Percentiles rank a stretch among this genome's conserved stretches.
Conservation (phyloP, 2,113 vertebrate species). For the Choloepus hoffmanni region DNA sequence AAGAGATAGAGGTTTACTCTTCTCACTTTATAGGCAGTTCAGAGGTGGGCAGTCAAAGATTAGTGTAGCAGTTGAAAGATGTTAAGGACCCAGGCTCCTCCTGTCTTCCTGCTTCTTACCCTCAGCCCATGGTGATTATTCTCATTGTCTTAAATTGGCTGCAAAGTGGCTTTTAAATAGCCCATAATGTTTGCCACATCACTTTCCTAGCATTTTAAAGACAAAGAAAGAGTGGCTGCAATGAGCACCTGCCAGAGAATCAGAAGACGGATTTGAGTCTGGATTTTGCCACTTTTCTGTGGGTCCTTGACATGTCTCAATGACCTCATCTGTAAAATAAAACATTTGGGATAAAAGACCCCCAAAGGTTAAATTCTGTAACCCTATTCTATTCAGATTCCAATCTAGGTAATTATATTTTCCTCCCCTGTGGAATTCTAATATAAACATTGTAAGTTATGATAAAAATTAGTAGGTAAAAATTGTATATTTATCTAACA, state of each 20-base stretch:
- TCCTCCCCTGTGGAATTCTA: neutral
- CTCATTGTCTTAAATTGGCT: neutral
- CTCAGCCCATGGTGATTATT: neutral
- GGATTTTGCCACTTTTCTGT: neutral
- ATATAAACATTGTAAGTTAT: neutral
- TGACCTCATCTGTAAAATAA: constrained; percentile 2
- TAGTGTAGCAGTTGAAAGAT: neutral
- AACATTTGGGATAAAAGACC: neutral
- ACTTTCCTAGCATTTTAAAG: neutral
- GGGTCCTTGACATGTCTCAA: neutral
- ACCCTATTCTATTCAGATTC: neutral
- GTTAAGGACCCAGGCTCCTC: neutral
- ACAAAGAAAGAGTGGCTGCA: neutral
- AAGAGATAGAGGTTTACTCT: neutral
- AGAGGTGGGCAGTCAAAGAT: neutral
- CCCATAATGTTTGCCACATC: neutral
- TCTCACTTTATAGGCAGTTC: neutral
- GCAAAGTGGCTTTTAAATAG: neutral
- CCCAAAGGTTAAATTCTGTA: constrained; percentile 8
- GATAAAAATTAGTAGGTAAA: neutral
- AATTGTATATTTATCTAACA: constrained; percentile 14
- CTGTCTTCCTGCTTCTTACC: neutral
- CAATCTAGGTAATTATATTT: neutral
- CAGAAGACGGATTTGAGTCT: neutral
- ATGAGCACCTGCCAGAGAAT: neutral